Conservation (phyloP, 1,140 invertebrate species). For the Agrypnia vestita region DNA sequence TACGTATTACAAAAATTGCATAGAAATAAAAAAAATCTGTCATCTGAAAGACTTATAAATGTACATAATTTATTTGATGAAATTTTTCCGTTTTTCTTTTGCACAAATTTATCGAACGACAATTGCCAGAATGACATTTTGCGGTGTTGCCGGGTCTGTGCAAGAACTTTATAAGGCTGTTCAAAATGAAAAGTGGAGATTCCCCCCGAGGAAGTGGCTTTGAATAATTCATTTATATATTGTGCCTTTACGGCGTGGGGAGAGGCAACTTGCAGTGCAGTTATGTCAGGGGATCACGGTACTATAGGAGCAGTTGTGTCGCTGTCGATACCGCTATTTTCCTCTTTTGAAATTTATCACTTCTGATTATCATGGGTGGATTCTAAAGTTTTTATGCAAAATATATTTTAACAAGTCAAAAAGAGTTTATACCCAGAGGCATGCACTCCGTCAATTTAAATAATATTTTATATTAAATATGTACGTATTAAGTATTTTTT, state of each 20-base stretch:
- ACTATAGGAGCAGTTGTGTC: neutral
- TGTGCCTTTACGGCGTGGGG: constrained; percentile 16
- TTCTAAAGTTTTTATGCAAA: neutral
- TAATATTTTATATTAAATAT: too few species aligned
- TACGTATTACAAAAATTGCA: too few species aligned
- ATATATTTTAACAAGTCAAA: neutral
- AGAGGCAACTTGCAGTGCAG: constrained; percentile 1
- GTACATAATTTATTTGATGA: neutral
- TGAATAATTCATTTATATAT: constrained; percentile 48
- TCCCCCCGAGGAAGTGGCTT: constrained; percentile 31
- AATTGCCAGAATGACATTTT: constrained; percentile 7
- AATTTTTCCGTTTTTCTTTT: neutral
- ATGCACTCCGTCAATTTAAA: too few species aligned
- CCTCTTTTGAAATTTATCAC: neutral
- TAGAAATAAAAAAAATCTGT: too few species aligned
- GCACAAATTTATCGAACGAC: constrained; percentile 17
- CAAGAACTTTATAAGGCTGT: constrained; percentile 26
- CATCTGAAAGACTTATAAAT: neutral
- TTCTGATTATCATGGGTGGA: neutral
- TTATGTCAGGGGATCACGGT: neutral
- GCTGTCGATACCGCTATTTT: neutral
- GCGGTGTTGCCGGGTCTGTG: constrained; percentile 16
- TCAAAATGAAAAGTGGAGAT: constrained; percentile 39
- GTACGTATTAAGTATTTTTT: too few species aligned
- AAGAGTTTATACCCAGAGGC: neutral